Evolutionary conservation across 2,113 vertebrate species (phyloP), one percentile per base, ranked within the genome.

Genomic region (Saimiri boliviensis): DNA sequence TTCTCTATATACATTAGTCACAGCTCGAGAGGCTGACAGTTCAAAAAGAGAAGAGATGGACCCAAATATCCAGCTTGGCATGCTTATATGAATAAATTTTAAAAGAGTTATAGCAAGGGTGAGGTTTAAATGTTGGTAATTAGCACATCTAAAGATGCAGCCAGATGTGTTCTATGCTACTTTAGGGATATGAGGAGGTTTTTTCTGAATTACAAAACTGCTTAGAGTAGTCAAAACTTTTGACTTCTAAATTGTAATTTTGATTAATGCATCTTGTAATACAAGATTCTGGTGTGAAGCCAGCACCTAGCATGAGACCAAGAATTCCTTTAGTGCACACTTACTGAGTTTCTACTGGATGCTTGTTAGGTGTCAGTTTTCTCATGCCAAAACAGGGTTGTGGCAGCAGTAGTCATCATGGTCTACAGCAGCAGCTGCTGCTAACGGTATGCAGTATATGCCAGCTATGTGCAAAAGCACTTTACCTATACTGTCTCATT

Each of bases 161-260:
- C 76, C 56, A 90, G 71, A 25, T 60, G 14, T 60, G 35, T 60
- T 87, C 45, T 95, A 1, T 81, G 66, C 66, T 87, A 2, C 74
- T 87, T 87, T 92, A 76, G 14, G 35, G 45, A 42, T 60, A 8
- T n/a, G 49, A 92, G 58, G 25, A 12, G 4, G 32, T 37, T 27
- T 35, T 83, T 88, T 93, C 52, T 3, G 37, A 54, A 45, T 30
- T 81, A 16, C 40, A 58, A 91, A 91, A 93, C 35, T 35, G 86
- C 56, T 93, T 93, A 58, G 2, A 82, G n/a, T 45, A 95, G n/a
- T 89, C 84, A 84, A 84, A 81, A 66, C 49, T 87, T 96, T 58
- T 91, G 89, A 94, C 91, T 93, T 94, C 60, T 86, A 93, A 93
- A 66, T 86, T 97, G 37, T 94, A 85, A 92, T 97, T 97, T 96